Percentiles rank a stretch among this genome's conserved stretches.
Conservation (phyloP, 2,797 vertebrate species). For the Bradypodion ventrale region DNA sequence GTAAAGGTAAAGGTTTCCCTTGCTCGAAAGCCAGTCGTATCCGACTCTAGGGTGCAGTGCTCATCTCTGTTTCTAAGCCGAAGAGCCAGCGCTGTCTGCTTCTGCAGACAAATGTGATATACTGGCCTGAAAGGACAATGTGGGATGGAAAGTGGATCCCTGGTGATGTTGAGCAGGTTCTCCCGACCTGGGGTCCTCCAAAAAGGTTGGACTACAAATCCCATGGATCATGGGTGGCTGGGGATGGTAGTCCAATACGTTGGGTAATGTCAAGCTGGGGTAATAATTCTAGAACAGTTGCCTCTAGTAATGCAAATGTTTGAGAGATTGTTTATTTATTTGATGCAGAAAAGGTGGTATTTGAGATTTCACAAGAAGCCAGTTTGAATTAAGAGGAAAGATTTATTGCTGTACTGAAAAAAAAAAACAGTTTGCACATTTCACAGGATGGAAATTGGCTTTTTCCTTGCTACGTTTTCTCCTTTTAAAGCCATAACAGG, state of each 20-base stretch:
- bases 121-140: not conserved
- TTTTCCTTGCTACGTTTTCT: slow-evolving; percentile 36
- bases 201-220: not conserved
- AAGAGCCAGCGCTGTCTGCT: too few species aligned
- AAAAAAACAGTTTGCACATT: not conserved
- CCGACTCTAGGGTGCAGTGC: too few species aligned
- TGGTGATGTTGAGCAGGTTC: not conserved
- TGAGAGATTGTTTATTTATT: not conserved
- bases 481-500: slow-evolving; percentile 34
- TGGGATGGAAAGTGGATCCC: not conserved
- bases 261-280: not conserved
- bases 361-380: not conserved
- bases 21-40: too few species aligned
- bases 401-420: not conserved
- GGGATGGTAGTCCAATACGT: not conserved
- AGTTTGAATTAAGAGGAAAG: not conserved
- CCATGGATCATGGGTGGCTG: not conserved
- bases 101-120: too few species aligned
- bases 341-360: not conserved
- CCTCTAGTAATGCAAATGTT: not conserved
- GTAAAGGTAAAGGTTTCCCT: too few species aligned
- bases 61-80: too few species aligned
- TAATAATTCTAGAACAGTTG: slow-evolving; percentile 6
- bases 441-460: not conserved
- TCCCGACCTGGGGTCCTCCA: not conserved